Evolutionary conservation across 2,113 vertebrate species (phyloP), one percentile per base, ranked within the genome.

Genomic region (Clarias magur): DNA sequence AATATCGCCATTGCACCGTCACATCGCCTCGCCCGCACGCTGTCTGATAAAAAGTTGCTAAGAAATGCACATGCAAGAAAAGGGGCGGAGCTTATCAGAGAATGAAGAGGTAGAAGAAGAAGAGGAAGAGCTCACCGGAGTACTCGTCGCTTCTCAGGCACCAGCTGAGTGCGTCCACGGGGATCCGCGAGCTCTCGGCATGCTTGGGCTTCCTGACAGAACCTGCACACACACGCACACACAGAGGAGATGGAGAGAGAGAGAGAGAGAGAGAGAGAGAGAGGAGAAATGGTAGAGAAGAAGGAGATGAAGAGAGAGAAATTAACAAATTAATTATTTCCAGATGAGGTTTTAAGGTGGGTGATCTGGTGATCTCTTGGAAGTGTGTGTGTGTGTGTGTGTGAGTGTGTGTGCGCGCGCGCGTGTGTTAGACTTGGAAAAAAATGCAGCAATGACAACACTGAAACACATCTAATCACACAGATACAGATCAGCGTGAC

Each of bases 201-300:
- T 97, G 97, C 94, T 98, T 98, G 90, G 94, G 96, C 95, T 96
- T 98, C 96, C 96, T 96, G 92, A 95, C 85, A 0, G 95, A 95
- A 96, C 97, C 98, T 99, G 96, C 83, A 96, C 93, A 27, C 91
- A 92, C 91, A 85, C 56, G 85, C 88, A 81, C 87, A 70, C 67
- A 70, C 30, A 34, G 15, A 92, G 11, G 57, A n/a, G 12, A 59
- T 12, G 72, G 48, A 59, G 62, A 87, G 80, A 80, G 73, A 78
- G 42, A 53, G 80, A 82, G 60, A 82, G 78, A 82, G 83, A 73
- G 56, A 53, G 63, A 76, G 42, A 84, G n/a, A n/a, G n/a, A n/a
- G 16, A 0, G 25, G 48, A 82, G 88, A 78, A 72, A 17, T 38
- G 34, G 9, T 6, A 72, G 34, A 17, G 27, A 72, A 17, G 38